These are phyloP conservation scores for Xestia sexstrigata DNA, from an alignment of 2,888 invertebrate species.

Conservation along the genomic window DNA sequence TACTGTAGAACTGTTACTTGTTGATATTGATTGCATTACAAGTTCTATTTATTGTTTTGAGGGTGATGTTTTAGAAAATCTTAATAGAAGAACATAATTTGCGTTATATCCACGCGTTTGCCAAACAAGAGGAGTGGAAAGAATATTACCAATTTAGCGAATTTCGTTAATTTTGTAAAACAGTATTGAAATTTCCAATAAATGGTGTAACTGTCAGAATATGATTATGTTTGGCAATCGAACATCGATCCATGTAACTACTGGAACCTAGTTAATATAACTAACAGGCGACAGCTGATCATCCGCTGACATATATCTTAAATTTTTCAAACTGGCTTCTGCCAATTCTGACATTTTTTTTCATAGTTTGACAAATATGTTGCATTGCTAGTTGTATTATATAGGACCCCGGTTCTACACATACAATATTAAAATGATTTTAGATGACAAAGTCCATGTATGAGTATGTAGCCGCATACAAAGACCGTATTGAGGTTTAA, in stretches of 20 bases:
- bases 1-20: background rate
- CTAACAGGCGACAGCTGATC: no score
- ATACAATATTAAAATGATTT: background rate
- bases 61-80: slow-evolving; percentile 14
- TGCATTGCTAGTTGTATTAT: no score
- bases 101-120: no score
- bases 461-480: slow-evolving; percentile 22
- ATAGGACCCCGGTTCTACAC: no score
- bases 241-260: no score
- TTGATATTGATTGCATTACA: background rate
- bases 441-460: slow-evolving; percentile 20
- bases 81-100: background rate
- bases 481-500: slow-evolving; percentile 8
- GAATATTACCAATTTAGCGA: background rate
- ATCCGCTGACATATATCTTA: no score
- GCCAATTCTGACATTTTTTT: no score
- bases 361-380: no score
- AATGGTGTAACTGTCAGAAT: background rate
- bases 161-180: background rate
- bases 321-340: no score
- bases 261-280: no score
- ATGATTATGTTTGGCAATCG: no score
- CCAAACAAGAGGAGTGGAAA: background rate
- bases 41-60: background rate
- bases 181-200: background rate